Percentiles rank a stretch among this genome's conserved stretches.
Evolutionary conservation across 2,797 vertebrate genomes (phyloP).

Genomic region (Anabas testudineus): DNA sequence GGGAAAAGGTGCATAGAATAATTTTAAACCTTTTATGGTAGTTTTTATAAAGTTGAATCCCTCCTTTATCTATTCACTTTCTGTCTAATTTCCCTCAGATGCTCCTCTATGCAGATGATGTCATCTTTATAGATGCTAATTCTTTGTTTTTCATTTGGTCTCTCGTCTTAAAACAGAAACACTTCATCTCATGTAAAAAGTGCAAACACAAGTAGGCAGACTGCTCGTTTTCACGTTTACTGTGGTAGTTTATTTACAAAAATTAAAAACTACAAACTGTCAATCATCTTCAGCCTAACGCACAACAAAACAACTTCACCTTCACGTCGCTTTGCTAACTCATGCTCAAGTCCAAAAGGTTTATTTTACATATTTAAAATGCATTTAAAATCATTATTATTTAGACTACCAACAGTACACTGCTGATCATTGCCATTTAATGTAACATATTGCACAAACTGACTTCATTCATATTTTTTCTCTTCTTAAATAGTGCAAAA

Average conservation of each 20-base stretch:
- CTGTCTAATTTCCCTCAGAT: neutral
- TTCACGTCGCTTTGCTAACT: constrained; percentile 87
- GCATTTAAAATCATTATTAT: constrained; percentile 91
- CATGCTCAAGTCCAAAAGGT: constrained; percentile 94
- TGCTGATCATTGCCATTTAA: constrained; percentile 90
- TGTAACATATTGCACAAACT: constrained; percentile 97
- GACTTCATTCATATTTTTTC: constrained; percentile 90
- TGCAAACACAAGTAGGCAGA: constrained; percentile 59
- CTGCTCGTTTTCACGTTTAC: constrained; percentile 54
- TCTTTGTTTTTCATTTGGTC: neutral
- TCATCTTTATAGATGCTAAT: neutral
- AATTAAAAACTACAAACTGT: constrained; percentile 82
- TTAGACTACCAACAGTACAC: constrained; percentile 96
- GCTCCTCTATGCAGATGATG: neutral
- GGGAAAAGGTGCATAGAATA: constrained; percentile 16
- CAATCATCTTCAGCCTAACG: constrained; percentile 66
- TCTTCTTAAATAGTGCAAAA: constrained; percentile 99
- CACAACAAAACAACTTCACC: constrained; percentile 82
- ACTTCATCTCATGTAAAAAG: neutral
- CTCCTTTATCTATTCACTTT: neutral
- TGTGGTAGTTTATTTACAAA: constrained; percentile 83
- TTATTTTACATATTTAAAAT: constrained; percentile 99
- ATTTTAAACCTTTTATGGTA: neutral
- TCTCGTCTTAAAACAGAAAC: neutral
- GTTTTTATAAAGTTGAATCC: neutral